phyloP scores from a whole-genome alignment of 2,797 vertebrate species.

The Rhinophrynus dorsalis region DNA sequence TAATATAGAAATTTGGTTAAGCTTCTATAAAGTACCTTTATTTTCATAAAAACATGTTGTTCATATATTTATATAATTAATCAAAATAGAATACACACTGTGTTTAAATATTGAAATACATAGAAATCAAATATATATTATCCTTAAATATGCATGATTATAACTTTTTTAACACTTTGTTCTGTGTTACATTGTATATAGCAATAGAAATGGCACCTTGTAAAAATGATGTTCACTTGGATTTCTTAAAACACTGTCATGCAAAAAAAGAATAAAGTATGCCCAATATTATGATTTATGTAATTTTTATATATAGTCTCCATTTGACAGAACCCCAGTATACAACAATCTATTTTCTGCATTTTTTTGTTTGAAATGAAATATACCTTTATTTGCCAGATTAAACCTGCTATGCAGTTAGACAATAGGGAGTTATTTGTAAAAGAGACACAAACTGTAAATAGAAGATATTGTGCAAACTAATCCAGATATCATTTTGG shows the following conservation, averaged over 20 bases:
- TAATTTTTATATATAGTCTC: neutral
- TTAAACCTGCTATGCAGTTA: neutral
- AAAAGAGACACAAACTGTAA: no score
- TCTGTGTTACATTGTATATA: neutral
- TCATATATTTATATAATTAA: neutral
- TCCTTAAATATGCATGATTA: neutral
- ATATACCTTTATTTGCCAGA: neutral
- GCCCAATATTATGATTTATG: constrained; percentile 39
- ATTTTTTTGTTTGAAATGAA: neutral
- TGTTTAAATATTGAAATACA: no score
- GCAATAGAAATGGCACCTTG: constrained; percentile 27
- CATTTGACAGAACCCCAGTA: neutral
- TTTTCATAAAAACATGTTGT: neutral
- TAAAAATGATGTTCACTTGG: constrained; percentile 34
- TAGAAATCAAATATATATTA: no score
- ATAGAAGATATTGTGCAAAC: neutral
- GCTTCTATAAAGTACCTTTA: neutral
- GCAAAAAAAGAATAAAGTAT: constrained; percentile 34
- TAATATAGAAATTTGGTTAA: neutral
- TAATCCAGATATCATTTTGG: neutral
- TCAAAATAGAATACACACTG: neutral
- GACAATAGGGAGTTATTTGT: neutral
- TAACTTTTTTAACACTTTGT: neutral
- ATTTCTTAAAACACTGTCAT: constrained; percentile 16
- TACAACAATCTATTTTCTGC: neutral